Evolutionary conservation across 2,797 vertebrate genomes (phyloP).

Genomic region (Esox masquinongy): DNA sequence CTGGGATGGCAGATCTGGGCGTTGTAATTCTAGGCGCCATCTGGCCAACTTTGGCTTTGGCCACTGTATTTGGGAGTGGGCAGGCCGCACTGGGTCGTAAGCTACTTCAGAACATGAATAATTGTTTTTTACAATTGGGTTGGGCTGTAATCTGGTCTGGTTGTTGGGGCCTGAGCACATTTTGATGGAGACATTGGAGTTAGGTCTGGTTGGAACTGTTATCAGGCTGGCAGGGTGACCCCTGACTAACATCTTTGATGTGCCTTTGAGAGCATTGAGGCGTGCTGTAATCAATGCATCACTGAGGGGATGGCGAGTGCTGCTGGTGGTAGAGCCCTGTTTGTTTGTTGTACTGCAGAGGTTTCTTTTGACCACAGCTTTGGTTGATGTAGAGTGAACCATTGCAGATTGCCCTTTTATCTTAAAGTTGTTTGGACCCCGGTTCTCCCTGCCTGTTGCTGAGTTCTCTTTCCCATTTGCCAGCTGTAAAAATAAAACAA

Average conservation of each 20-base stretch:
- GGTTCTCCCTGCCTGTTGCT: constrained; percentile 67
- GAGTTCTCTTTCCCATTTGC: background rate
- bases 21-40: constrained; percentile 32
- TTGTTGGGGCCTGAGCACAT: background rate
- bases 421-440: constrained; percentile 5
- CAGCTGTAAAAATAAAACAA: background rate
- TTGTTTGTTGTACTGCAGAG: constrained; percentile 13
- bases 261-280: background rate
- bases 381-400: background rate
- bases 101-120: background rate
- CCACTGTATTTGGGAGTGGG: constrained; percentile 31
- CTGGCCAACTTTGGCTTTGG: constrained; percentile 60
- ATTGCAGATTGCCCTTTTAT: constrained; percentile 13
- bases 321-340: background rate
- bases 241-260: background rate
- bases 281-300: background rate
- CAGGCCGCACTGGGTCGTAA: no score
- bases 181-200: background rate
- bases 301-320: background rate
- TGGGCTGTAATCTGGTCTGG: constrained; percentile 17
- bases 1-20: background rate
- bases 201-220: constrained; percentile 5
- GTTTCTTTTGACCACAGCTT: constrained; percentile 8
- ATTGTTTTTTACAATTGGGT: background rate
- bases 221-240: constrained; percentile 7